Conservation (phyloP, 1,140 invertebrate species). For the Listronotus oregonensis region DNA sequence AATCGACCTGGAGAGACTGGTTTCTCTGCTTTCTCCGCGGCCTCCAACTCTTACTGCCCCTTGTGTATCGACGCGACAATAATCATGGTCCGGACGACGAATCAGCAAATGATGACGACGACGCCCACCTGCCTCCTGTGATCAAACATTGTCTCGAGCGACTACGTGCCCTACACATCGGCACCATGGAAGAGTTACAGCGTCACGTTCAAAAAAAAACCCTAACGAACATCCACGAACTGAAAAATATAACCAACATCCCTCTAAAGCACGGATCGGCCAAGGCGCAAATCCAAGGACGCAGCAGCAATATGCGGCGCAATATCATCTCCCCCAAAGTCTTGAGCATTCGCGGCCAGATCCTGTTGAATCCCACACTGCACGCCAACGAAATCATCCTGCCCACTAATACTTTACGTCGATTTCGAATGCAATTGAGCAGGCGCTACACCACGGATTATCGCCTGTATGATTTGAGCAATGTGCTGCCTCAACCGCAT, state of each 20-base stretch:
- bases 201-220: constrained; percentile 1
- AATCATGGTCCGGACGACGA: constrained; percentile 1
- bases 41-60: constrained; percentile 1
- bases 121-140: constrained; percentile 1
- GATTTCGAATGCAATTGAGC: constrained; percentile 1
- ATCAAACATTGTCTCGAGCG: constrained; percentile 1
- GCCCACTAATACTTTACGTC: constrained; percentile 1
- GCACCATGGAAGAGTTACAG: constrained; percentile 1
- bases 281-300: not conserved
- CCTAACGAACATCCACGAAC: constrained; percentile 1
- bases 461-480: constrained; percentile 1
- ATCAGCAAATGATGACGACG: not conserved
- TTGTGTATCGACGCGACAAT: not conserved
- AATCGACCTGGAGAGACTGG: not conserved
- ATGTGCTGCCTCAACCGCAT: constrained; percentile 1
- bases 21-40: constrained; percentile 1
- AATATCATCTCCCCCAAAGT: constrained; percentile 1
- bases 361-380: constrained; percentile 1
- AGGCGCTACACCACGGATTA: not conserved
- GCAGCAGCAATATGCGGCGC: constrained; percentile 1
- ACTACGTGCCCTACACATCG: constrained; percentile 1
- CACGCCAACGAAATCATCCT: constrained; percentile 1
- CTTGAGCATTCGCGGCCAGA: constrained; percentile 1
- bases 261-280: constrained; percentile 1
- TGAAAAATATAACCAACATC: constrained; percentile 1